Evolutionary conservation across 2,113 vertebrate genomes (phyloP), one percentile per base, ranked within the genome.

Genomic region (Eolophus roseicapilla): DNA sequence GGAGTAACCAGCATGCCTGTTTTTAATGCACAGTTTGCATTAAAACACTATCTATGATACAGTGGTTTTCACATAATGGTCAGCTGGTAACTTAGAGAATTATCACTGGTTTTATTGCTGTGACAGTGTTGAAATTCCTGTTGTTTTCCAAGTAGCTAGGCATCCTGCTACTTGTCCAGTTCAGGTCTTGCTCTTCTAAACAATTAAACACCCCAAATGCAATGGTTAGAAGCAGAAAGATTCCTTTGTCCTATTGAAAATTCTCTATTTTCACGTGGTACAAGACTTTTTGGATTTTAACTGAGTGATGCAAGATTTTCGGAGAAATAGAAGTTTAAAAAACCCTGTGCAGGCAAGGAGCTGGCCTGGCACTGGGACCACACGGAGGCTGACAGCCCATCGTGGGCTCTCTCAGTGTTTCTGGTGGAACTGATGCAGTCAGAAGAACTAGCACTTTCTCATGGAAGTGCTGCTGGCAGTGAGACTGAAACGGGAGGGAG

Each of bases 331-430:
- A 53, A 89, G 39, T 75, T 68, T 29, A 23, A 78, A 81, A 70
- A 84, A 31, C 39, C 13, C 17, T 11, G 6, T 9, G 17, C 27
- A 74, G 28, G 39, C 15, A 28, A 78, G 55, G 46, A 81, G 3
- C 28, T 81, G 59, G 31, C 52, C 50, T 64, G 88, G 33, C 41
- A 11, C 11, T 35, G 65, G 49, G 75, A 35, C 25, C 3, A 1
- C 13, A 17, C 0, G 3, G 53, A 76, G 82, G 33, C 50, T 82
- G 88, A 29, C 79, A 3, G 29, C 39, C 74, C 67, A 62, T 63
- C 0, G 0, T 29, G 47, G 37, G 23, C 64, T 47, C 41, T 68
- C 24, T 77, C 0, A 0, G 46, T 4, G 14, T 35, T 74, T 85
- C 69, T 27, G 11, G 49, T 69, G 67, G 67, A 64, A 69, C 17